phyloP scores from a whole-genome alignment of 64 coral and sea anemone species.

The Platygyra sinensis region DNA sequence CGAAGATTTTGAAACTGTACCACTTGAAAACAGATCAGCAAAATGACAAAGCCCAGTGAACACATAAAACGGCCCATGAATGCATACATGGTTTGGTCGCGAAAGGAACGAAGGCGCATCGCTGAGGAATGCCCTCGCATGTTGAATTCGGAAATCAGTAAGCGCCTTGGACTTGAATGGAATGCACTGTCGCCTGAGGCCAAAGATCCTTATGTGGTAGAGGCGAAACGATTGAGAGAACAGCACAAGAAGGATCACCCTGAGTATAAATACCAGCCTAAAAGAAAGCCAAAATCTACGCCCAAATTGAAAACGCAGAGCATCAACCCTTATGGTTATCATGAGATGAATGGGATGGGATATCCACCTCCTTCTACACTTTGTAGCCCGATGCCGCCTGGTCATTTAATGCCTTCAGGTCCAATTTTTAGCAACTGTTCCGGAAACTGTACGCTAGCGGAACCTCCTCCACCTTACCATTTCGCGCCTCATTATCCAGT shows the following conservation, averaged over 20 bases:
- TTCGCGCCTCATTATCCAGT: conserved; percentile 75
- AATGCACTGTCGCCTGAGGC: conserved; percentile 87
- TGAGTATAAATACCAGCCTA: conserved; percentile 98
- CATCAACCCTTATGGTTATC: conserved; percentile 73
- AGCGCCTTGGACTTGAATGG: conserved; percentile 94
- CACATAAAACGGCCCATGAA: conserved; percentile 99
- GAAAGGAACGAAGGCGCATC: conserved; percentile 90
- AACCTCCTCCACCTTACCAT: conserved; percentile 84
- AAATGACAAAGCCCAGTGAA: conserved; percentile 90
- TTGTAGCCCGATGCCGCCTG: conserved; percentile 76
- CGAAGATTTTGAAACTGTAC: conserved; percentile 28
- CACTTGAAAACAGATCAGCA: conserved; percentile 28
- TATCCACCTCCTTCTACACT: conserved; percentile 66
- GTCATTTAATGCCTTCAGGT: conserved; percentile 54
- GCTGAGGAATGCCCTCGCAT: conserved; percentile 98
- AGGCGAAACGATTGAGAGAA: conserved; percentile 87
- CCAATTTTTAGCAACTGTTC: conserved; percentile 71
- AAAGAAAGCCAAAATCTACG: conserved; percentile 87
- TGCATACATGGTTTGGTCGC: conserved; percentile 99
- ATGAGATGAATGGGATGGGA: conserved; percentile 74
- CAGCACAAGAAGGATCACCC: conserved; percentile 96
- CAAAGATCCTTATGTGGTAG: conserved; percentile 93
- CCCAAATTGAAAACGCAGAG: conserved; percentile 81
- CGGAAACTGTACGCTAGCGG: conserved; percentile 71
- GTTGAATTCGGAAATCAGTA: conserved; percentile 99